Conservation (phyloP, 2,797 vertebrate genomes). For the Rhynchotus rufescens region DNA sequence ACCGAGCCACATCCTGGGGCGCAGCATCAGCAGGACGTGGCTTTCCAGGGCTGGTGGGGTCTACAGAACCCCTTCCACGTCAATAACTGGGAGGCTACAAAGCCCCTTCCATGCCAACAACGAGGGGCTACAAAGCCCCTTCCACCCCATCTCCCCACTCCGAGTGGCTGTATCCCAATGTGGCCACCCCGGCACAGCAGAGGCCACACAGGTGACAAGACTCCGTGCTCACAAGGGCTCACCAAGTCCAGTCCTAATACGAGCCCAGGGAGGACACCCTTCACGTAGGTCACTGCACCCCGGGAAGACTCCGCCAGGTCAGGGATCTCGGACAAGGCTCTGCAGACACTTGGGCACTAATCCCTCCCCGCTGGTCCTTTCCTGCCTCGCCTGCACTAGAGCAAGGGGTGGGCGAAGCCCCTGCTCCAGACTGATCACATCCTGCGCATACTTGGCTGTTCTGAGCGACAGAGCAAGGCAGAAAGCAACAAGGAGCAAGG, state of each 20-base stretch:
- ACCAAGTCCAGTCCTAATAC: background rate
- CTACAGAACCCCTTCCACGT: too few species aligned
- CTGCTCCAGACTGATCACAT: fast-evolving
- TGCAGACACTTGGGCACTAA: fast-evolving
- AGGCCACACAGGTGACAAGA: fast-evolving
- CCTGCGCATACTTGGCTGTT: background rate
- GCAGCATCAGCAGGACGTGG: background rate
- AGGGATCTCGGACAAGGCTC: fast-evolving
- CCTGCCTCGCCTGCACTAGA: background rate
- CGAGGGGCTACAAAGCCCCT: background rate
- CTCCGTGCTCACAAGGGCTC: background rate
- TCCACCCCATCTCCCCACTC: background rate
- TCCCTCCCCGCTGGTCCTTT: background rate
- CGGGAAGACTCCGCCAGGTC: background rate
- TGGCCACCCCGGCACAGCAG: background rate
- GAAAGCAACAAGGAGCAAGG: background rate
- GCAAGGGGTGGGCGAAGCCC: background rate
- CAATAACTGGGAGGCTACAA: background rate
- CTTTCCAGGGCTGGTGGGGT: too few species aligned
- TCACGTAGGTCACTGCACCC: background rate
- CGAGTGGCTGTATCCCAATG: background rate
- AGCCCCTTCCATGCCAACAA: background rate
- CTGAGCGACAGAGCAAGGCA: background rate
- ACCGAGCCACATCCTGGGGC: background rate
- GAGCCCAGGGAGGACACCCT: background rate